Evolutionary conservation across 1,140 invertebrate species (phyloP).

Genomic region (Belonocnema kinseyi): DNA sequence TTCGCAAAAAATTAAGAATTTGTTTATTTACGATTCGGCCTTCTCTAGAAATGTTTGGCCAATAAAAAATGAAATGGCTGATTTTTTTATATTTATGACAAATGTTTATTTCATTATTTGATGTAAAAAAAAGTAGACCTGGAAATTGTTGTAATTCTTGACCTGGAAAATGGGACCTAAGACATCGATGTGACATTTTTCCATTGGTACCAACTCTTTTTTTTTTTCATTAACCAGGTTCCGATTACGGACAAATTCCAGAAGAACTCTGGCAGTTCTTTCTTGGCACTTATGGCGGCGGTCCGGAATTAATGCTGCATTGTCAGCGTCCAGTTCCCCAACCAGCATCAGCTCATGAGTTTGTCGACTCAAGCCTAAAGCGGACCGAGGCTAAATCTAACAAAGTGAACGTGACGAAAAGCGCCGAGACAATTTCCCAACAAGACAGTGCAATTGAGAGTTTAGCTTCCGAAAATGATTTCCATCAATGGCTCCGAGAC

Average conservation of each 20-base stretch:
- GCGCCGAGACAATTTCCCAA: conserved; percentile 67
- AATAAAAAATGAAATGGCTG: too few relatives aligned
- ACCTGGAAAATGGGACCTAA: too few relatives aligned
- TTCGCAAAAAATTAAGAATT: too few relatives aligned
- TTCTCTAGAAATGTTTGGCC: too few relatives aligned
- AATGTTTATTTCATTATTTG: too few relatives aligned
- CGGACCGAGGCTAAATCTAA: conserved; percentile 61
- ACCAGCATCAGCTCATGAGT: conserved; percentile 69
- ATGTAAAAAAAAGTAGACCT: too few relatives aligned
- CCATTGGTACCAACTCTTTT: conserved; percentile 4
- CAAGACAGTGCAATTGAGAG: conserved; percentile 67
- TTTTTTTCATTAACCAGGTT: conserved; percentile 72
- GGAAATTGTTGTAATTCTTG: too few relatives aligned
- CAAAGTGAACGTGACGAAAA: conserved; percentile 64
- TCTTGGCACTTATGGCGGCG: conserved; percentile 88
- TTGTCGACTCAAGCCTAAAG: conserved; percentile 63
- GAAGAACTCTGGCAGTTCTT: conserved; percentile 92
- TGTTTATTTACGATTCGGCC: too few relatives aligned
- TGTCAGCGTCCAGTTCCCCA: conserved; percentile 70
- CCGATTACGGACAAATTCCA: conserved; percentile 90
- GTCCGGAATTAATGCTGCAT: conserved; percentile 84
- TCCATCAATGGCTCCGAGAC: conserved; percentile 63
- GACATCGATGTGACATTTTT: too few relatives aligned
- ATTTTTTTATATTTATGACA: too few relatives aligned
- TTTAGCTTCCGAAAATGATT: conserved; percentile 63